Percentiles rank a stretch among this genome's conserved stretches.
Conservation (phyloP, 2,888 invertebrate genomes). For the Drosophila phalerata region DNA sequence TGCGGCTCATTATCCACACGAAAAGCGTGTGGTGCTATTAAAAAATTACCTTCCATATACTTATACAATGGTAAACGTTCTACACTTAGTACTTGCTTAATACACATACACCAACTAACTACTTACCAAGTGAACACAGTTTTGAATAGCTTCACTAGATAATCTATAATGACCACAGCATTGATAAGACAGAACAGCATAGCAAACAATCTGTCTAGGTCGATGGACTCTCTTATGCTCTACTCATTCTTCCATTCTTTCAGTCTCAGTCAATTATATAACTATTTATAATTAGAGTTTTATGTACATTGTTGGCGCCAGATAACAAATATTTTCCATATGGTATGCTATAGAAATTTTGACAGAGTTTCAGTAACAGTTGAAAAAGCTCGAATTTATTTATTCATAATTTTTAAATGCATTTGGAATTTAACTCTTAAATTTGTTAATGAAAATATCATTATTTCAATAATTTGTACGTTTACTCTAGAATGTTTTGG, state of each 20-base stretch:
- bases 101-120: background rate
- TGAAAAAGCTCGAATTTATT: no score
- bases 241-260: background rate
- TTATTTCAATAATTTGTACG: no score
- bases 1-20: conserved; percentile 60
- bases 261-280: conserved; percentile 5
- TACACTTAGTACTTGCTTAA: conserved; percentile 23
- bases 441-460: no score
- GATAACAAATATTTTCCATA: background rate
- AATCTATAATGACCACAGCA: conserved; percentile 25
- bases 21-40: conserved; percentile 44
- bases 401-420: no score
- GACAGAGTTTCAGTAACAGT: no score
- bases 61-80: conserved; percentile 40
- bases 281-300: background rate
- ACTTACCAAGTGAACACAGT: conserved; percentile 3
- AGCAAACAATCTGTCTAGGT: conserved; percentile 1
- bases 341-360: background rate
- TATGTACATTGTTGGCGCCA: conserved; percentile 1
- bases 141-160: conserved; percentile 19
- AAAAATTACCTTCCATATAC: conserved; percentile 38
- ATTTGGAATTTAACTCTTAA: no score
- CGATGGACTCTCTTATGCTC: background rate
- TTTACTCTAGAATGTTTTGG: no score
- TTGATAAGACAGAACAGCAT: conserved; percentile 10